Base-by-base conservation (phyloP, 2,797 vertebrate species). In the Enteromius afrohamiltoni region DNA sequence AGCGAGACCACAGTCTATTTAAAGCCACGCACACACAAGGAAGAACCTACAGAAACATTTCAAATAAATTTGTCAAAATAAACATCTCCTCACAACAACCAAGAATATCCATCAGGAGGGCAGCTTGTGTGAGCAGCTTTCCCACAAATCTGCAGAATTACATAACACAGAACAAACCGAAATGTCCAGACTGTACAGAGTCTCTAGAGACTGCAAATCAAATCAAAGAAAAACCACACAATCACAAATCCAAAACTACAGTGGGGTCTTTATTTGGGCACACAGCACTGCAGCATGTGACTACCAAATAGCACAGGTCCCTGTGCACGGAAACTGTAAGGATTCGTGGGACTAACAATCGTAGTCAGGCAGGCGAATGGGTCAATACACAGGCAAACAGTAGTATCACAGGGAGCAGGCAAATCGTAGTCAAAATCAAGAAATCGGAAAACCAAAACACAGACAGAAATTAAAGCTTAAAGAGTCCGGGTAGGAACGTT, bases 1-100 rank as follows among this genome's bases (percentile, higher is more conserved):
- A 45, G 23, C 7, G 67, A 26, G 47, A 79, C 42, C 69, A 65
- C 34, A 76, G 70, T 85, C 64, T 79, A 68, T 62, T 75, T 71
- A 53, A 34, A 75, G 37, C 73, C 70, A 47, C 14, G 3, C 26
- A 7, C 26, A 69, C n/a, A 75, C 26, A 45, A 21, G 74, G 6
- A 64, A 55, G 42, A 62, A 69, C 55, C 40, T 23, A 79, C 55
- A 9, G 10, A 45, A 19, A 45, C 23, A 19, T 21, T 11, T 45
- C 4, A 45, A 21, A 62, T 11, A 26, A 62, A 42, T 60, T 13
- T n/a, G 42, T 45, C 37, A 8, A 58, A 58, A 23, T 13, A n/a
- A 31, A 73, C 19, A 74, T 37, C 13, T 58, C 51, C 31, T 64
- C n/a, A 60, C 4, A 64, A 64, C 14, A 77, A 26, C 19, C 16